Evolutionary conservation across 2,797 vertebrate genomes (phyloP).

Genomic region (Macropodus opercularis): DNA sequence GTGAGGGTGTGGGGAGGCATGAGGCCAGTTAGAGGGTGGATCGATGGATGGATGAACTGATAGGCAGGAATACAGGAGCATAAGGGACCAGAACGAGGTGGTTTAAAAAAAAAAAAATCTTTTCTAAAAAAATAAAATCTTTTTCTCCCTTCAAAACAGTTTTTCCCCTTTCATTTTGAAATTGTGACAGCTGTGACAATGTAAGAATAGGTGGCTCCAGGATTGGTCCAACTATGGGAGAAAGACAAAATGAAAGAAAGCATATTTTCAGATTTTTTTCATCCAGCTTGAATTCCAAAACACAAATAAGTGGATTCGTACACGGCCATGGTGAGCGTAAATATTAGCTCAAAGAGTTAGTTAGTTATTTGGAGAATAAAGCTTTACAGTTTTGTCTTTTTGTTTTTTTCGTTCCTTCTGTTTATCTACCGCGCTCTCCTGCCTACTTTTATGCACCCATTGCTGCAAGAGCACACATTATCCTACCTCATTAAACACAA

Average conservation of each 20-base stretch:
- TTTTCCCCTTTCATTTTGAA: slow-evolving; percentile 42
- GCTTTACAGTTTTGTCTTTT: neutral
- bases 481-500: slow-evolving; percentile 66
- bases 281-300: slow-evolving; percentile 3
- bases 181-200: slow-evolving; percentile 51
- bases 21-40: slow-evolving; percentile 21
- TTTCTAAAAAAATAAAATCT: too few species aligned
- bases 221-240: slow-evolving; percentile 12
- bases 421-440: slow-evolving; percentile 16
- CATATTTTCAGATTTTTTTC: slow-evolving; percentile 6
- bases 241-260: slow-evolving; percentile 14
- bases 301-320: slow-evolving; percentile 2
- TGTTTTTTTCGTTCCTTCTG: slow-evolving; percentile 7
- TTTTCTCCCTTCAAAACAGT: slow-evolving; percentile 29
- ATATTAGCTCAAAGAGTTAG: too few species aligned
- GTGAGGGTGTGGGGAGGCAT: slow-evolving; percentile 18
- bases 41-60: slow-evolving; percentile 39
- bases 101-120: slow-evolving; percentile 51
- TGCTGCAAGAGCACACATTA: slow-evolving; percentile 57
- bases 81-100: slow-evolving; percentile 43
- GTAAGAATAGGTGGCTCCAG: slow-evolving; percentile 16
- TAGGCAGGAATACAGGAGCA: slow-evolving; percentile 48
- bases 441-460: slow-evolving; percentile 38
- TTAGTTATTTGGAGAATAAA: neutral
- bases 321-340: neutral